A percentile compares a stretch with the other conserved stretches of the same genome.
Conservation (phyloP, 2,797 vertebrate genomes). For the Coilia nasus region DNA sequence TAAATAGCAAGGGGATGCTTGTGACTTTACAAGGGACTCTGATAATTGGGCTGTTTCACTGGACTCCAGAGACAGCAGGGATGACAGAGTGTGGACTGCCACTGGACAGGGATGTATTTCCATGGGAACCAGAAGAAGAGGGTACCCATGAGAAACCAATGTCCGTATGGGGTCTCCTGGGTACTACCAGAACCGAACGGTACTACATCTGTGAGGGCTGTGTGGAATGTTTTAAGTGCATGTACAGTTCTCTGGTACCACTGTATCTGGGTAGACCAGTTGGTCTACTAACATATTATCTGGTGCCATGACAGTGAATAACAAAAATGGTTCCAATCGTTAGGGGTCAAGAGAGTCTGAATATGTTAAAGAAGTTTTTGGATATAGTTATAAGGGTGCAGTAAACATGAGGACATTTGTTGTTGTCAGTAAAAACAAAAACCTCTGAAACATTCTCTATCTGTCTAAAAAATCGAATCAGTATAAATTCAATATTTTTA, state of each 20-base stretch:
- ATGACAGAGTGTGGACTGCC: background rate
- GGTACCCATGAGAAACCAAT: background rate
- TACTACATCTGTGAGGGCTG: background rate
- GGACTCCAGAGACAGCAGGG: background rate
- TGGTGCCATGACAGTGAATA: too few relatives aligned
- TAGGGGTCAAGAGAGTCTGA: too few relatives aligned
- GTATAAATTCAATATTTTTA: too few relatives aligned
- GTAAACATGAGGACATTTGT: too few relatives aligned
- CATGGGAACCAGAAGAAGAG: background rate
- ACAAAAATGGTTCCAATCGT: too few relatives aligned
- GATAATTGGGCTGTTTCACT: conserved; percentile 15
- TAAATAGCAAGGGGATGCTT: conserved; percentile 4
- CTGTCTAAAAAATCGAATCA: too few relatives aligned
- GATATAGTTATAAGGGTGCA: too few relatives aligned
- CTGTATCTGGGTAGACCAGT: background rate
- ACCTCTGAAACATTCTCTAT: too few relatives aligned
- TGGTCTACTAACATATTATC: too few relatives aligned
- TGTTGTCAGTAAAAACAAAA: too few relatives aligned
- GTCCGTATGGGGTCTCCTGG: background rate
- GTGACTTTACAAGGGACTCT: background rate
- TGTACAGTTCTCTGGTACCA: background rate
- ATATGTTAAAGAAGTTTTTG: too few relatives aligned
- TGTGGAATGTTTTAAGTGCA: background rate
- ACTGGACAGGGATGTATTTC: background rate
- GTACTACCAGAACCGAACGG: background rate